Base-by-base conservation (phyloP, 1,140 invertebrate genomes). In the Leptinotarsa texana region DNA sequence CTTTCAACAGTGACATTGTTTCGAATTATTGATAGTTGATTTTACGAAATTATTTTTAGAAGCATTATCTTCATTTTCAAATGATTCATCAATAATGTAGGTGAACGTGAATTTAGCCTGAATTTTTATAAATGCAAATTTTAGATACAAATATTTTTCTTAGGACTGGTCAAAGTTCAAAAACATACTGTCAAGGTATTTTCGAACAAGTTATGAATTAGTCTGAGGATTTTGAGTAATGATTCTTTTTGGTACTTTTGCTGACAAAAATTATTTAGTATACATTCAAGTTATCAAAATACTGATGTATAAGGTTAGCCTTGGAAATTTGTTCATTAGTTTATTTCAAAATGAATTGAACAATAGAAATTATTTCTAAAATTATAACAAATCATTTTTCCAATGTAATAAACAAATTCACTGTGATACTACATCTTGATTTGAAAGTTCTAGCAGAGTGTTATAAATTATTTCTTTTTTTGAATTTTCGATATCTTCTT, bases 391-490 rank as follows among this genome's bases (percentile, higher is more conserved):
- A 68, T 33, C 0, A 42, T 18, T 33, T 1, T 68, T 42, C 66
- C 15, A n/a, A 22, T 68, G 0, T 17, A 18, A 17, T 13, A 62
- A 21, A 24, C 69, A 18, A 48, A 21, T 42, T 42, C 8, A 42
- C 33, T 42, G 33, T 11, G 8, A 42, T 42, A 33, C 33, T 13
- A 61, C 21, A 13, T 63, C 27, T 21, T 65, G 71, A 57, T 63
- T 73, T n/a, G 71, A 63, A 21, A 65, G 33, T 48, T 73, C 71
- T 65, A 65, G 42, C 6, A 66, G 61, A 21, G 61, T 66, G 33
- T 65, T 27, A 51, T 73, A 73, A 18, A 73, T 63, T 27, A 69
- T 65, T 62, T 74, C 73, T 42, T 74, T 68, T 18, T 62, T 74
- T 4, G 67, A 67, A 24, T 74, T 69, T 27, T 74, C 73, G n/a